Evolutionary conservation across 2,113 vertebrate species (phyloP), one percentile per base, ranked within the genome.

Genomic region (Cololabis saira): DNA sequence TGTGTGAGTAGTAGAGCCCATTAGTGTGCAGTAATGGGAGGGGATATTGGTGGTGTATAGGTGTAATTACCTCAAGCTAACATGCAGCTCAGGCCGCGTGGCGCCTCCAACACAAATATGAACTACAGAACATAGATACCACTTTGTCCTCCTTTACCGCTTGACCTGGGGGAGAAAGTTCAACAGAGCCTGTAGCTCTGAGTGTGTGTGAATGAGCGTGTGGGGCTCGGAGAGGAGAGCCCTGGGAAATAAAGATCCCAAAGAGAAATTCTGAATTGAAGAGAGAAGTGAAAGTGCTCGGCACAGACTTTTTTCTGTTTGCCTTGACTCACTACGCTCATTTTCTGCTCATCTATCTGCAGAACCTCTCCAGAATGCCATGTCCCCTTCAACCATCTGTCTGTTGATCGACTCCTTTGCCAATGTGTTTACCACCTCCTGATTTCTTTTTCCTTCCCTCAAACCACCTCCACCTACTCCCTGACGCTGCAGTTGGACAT

Each of bases 1-100:
- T 68, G 65, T 30, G 45, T 14, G 74, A 50, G 80, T 69, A 74
- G 84, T 58, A 64, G 77, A 83, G 70, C 80, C 85, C 86, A 89
- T 90, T 90, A 90, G 82, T 65, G 73, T 57, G 78, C 70, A 61
- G 88, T 91, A 90, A 91, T 91, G 82, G 87, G 85, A 90, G 84
- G 84, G 91, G 90, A 91, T 90, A 90, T 89, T 89, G 89, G 84
- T 88, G 85, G 80, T 68, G 85, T 86, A 85, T 77, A 87, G 87
- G 82, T 86, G 85, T 91, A 93, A 92, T 91, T 90, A 88, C 82
- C 86, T 86, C 74, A 14, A 83, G 80, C 87, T 74, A 89, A 91
- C 83, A 86, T 76, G 78, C 73, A 83, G 85, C 81, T 87, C 82
- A 81, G 84, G 83, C 83, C 69, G 65, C 41, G 69, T 76, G 87